Evolutionary conservation across 1,140 invertebrate species (phyloP).

Genomic region (Diorhabda sublineata): DNA sequence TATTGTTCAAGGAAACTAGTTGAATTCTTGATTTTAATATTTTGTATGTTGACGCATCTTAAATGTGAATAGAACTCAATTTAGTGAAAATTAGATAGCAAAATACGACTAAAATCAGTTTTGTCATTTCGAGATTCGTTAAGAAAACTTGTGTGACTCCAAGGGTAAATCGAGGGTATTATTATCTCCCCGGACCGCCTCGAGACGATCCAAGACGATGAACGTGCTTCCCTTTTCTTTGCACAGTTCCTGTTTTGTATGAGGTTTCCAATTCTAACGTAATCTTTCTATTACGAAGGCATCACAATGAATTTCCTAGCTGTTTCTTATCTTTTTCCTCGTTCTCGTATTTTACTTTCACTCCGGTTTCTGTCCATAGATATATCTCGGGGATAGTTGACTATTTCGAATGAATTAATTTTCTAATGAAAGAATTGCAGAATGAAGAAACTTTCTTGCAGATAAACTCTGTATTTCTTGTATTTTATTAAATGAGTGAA

Average conservation of each 20-base stretch:
- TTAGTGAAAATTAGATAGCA: neutral
- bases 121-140: neutral
- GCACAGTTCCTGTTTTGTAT: conserved; percentile 17
- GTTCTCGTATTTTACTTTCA: neutral
- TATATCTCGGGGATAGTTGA: conserved; percentile 8
- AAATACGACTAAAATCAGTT: conserved; percentile 5
- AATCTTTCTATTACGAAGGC: conserved; percentile 38
- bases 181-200: conserved; percentile 5
- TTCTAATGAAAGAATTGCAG: conserved; percentile 4
- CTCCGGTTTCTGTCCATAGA: neutral
- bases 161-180: neutral
- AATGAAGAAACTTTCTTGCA: too few relatives aligned
- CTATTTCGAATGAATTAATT: conserved; percentile 15
- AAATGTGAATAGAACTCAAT: too few relatives aligned
- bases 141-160: conserved; percentile 7
- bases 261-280: conserved; percentile 33
- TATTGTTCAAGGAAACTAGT: too few relatives aligned
- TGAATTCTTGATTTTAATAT: too few relatives aligned
- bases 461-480: too few relatives aligned
- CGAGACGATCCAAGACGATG: conserved; percentile 4
- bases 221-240: conserved; percentile 20
- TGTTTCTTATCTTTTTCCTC: conserved; percentile 29
- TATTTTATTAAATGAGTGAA: too few relatives aligned
- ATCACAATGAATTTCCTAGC: conserved; percentile 34
- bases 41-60: too few relatives aligned